Conservation (phyloP, 2,113 vertebrate species). For the Erinaceus europaeus region DNA sequence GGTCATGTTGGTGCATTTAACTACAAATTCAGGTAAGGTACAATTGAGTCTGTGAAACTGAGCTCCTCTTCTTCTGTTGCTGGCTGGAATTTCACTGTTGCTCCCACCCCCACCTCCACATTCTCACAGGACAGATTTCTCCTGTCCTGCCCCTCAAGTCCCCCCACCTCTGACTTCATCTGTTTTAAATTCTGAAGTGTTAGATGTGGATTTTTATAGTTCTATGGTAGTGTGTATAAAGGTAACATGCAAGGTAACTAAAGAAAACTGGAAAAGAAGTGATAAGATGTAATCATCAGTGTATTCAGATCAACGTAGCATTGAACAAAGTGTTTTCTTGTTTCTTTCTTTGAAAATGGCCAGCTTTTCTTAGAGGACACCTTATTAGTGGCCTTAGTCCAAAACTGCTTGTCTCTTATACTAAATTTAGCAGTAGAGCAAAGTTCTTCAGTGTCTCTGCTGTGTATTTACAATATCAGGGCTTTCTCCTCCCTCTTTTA, state of each 20-base stretch:
- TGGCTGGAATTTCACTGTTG: slow-evolving; percentile 57
- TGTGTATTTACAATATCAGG: neutral
- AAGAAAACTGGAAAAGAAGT: slow-evolving; percentile 6
- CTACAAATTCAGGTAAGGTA: slow-evolving; percentile 81
- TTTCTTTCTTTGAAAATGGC: slow-evolving; percentile 22
- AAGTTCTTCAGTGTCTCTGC: slow-evolving; percentile 12
- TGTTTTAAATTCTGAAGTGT: slow-evolving; percentile 26
- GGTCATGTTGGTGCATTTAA: slow-evolving; percentile 57
- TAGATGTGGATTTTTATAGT: slow-evolving; percentile 11
- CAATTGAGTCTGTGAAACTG: slow-evolving; percentile 40
- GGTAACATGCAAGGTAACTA: neutral
- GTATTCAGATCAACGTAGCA: neutral
- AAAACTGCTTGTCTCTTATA: neutral
- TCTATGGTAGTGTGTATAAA: neutral
- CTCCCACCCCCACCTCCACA: slow-evolving; percentile 22
- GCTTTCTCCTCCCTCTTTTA: neutral
- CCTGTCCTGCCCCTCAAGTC: neutral
- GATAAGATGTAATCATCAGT: neutral
- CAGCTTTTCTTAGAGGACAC: neutral
- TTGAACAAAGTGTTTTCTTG: neutral
- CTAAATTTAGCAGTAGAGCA: neutral
- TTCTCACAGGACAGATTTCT: slow-evolving; percentile 30
- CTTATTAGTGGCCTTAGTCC: neutral
- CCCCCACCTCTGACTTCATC: neutral
- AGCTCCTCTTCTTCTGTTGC: neutral